Evolutionary conservation across 2,888 invertebrate species (phyloP), one percentile per base, ranked within the genome.

Genomic region (Dusona sp.): DNA sequence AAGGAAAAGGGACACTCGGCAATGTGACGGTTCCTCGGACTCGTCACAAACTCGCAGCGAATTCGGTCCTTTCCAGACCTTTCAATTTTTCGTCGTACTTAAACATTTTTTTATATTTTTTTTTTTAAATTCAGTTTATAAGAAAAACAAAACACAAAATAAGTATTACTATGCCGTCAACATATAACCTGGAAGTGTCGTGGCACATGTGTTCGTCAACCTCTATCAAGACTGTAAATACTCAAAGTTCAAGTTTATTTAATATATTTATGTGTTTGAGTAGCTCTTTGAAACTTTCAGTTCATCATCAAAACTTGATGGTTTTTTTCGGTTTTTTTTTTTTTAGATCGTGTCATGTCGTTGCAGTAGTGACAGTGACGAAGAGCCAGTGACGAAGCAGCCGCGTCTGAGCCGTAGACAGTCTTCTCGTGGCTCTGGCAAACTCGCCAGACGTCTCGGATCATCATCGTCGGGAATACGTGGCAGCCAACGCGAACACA

Each of bases 361-460:
- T 90, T 93, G 94, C 90, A 96, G 97, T 93, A 96, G 95, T 89
- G 95, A 95, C 91, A 95, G 96, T 92, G 97, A 97, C 95, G 97
- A 97, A 94, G 97, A 97, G 92, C 97, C 97, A 74, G 96, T 96
- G 79, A 95, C 96, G 88, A 97, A 97, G 93, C 96, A 97, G 92
- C 97, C 97, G n/a, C 95, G 97, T 83, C 95, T 97, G 86, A 94
- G 95, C 87, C 90, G 90, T 75, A 88, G 90, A 86, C 91, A 90
- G 87, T 88, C 64, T 16, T 81, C 87, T 8, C 86, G 85, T n/a
- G 74, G 80, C 67, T 84, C 74, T 13, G 85, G 80, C 11, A 84
- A 82, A 75, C 48, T 87, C 72, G 68, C 88, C 64, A 90, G 88
- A 82, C 86, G 85, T 84, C 88, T 84, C 78, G 79, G 82, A 19